These are phyloP conservation scores for Caenorhabditis panamensis DNA, from an alignment of 2,888 invertebrate species.

Conservation along the genomic window DNA sequence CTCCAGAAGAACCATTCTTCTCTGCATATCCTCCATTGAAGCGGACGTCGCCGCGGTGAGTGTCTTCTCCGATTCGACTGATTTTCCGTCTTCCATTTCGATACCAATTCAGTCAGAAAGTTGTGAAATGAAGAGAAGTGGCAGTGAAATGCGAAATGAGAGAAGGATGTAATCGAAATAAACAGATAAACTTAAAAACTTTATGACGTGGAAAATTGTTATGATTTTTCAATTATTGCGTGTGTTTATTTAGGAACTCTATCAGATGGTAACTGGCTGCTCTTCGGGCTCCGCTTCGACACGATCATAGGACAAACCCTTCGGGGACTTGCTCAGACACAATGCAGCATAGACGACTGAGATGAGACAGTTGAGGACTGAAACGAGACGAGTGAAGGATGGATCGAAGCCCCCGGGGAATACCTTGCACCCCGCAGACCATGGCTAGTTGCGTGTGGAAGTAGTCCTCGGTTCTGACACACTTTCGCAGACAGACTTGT, in stretches of 20 bases:
- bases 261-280: conserved; percentile 42
- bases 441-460: conserved; percentile 47
- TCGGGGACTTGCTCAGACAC: conserved; percentile 40
- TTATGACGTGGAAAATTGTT: too few relatives aligned
- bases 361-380: conserved; percentile 47
- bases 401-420: background rate
- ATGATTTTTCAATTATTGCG: too few relatives aligned
- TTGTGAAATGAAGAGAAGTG: background rate
- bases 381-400: background rate
- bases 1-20: conserved; percentile 53
- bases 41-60: conserved; percentile 8
- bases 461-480: conserved; percentile 50
- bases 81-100: conserved; percentile 49
- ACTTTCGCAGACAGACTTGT: conserved; percentile 50
- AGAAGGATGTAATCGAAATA: too few relatives aligned
- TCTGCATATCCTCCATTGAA: conserved; percentile 44
- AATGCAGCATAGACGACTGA: conserved; percentile 36
- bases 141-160: too few relatives aligned
- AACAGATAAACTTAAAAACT: too few relatives aligned
- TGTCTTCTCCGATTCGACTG: conserved; percentile 22
- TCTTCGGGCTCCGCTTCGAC: conserved; percentile 44
- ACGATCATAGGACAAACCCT: conserved; percentile 31
- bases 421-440: conserved; percentile 45
- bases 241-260: too few relatives aligned
- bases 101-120: conserved; percentile 17